Percentiles rank a stretch among this genome's conserved stretches.
These are phyloP conservation scores for Trinectes maculatus DNA, from an alignment of 2,113 vertebrate genomes.

Conservation along the genomic window DNA sequence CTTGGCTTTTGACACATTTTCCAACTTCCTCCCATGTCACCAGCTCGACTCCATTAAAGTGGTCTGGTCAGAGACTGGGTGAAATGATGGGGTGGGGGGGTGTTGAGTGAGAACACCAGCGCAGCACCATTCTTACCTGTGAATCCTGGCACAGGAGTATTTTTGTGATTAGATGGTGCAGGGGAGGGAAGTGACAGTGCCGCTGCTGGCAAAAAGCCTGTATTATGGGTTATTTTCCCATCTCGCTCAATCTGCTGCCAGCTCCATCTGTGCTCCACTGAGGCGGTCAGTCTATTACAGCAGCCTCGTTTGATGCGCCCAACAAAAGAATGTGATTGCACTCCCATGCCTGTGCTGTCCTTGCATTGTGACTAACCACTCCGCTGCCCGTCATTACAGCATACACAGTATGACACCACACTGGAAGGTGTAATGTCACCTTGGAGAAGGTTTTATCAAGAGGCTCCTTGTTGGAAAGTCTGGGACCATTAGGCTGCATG, in stretches of 20 bases:
- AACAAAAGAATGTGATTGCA: slow-evolving; percentile 56
- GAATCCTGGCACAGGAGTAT: slow-evolving; percentile 22
- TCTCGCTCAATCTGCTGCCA: slow-evolving; percentile 52
- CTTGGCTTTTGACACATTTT: slow-evolving; percentile 21
- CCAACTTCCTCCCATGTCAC: not conserved
- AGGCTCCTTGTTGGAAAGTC: slow-evolving; percentile 26
- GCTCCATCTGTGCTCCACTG: slow-evolving; percentile 38
- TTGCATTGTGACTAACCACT: slow-evolving; percentile 38
- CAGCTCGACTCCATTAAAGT: slow-evolving; percentile 41
- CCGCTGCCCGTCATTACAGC: slow-evolving; percentile 25
- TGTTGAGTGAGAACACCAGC: slow-evolving; percentile 21
- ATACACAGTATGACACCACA: slow-evolving; percentile 39
- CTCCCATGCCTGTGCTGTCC: slow-evolving; percentile 39
- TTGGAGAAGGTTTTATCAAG: slow-evolving; percentile 23
- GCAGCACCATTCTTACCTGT: slow-evolving; percentile 37
- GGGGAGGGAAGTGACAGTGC: slow-evolving; percentile 18
- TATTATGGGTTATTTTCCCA: slow-evolving; percentile 66
- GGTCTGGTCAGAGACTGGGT: slow-evolving; percentile 23
- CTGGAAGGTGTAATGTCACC: slow-evolving; percentile 70
- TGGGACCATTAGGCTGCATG: slow-evolving; percentile 5
- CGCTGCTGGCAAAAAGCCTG: slow-evolving; percentile 35
- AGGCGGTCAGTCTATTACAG: slow-evolving; percentile 49
- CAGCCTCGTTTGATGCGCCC: slow-evolving; percentile 35
- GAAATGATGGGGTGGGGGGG: slow-evolving; percentile 14
- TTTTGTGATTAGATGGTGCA: slow-evolving; percentile 51